Base-by-base conservation (phyloP, 2,797 vertebrate species). In the Gadopsis marmoratus region DNA sequence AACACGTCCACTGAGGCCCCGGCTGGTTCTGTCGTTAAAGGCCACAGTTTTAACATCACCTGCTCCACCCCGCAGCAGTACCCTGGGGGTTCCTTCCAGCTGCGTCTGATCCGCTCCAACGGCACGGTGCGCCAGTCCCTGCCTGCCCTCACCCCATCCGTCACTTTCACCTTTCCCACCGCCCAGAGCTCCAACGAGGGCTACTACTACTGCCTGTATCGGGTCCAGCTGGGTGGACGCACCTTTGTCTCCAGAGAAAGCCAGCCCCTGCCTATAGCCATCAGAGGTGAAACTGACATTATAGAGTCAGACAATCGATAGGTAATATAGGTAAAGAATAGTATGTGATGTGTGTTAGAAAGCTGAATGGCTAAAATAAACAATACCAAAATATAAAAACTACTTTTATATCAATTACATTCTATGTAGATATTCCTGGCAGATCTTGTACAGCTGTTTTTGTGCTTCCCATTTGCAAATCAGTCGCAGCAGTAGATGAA, bases 191-290 rank as follows among this genome's bases (percentile, higher is more conserved):
- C 91, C 77, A 93, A 94, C 4, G 94, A 96, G 90, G 95, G 95
- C 80, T 95, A 96, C 91, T 96, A 96, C 84, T 95, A 94, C 92
- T 96, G 95, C 81, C 89, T 95, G 82, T 95, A 95, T 78, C 91
- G 91, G 72, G 94, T 95, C 47, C 95, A 96, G 89, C 82, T 95
- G 37, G 94, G 93, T 3, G 94, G 93, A 16, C 94, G 95, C 73
- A 94, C 92, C 21, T 95, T 96, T 35, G 86, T 94, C 63, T 95
- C 95, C 72, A 92, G 95, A 79, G 94, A 96, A 79, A 96, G 95
- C 91, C 95, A 95, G 76, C 94, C 94, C 33, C 91, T 96, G 62
- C 95, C 95, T 53, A 95, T 96, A 74, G 92, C 94, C n/a, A 78
- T 96, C 61, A 93, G 90, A 95, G 95, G 95, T 96, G 54, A 88